Evolutionary conservation across 2,113 vertebrate species (phyloP).

Genomic region (Motacilla alba): DNA sequence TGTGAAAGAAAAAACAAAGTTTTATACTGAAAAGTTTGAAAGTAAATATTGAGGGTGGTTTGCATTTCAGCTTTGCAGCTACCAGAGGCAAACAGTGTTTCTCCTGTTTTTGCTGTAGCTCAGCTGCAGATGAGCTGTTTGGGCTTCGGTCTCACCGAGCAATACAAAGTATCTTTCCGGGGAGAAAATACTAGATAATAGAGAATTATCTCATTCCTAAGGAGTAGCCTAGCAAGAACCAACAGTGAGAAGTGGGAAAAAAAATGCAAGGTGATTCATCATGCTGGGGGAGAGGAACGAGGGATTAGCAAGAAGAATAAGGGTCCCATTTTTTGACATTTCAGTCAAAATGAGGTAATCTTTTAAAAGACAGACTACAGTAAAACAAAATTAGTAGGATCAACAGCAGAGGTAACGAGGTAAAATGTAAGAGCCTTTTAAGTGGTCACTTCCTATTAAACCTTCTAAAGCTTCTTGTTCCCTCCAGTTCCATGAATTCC

Average conservation of each 20-base stretch:
- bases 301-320: not conserved
- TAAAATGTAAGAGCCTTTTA: not conserved
- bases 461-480: not conserved
- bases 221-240: not conserved
- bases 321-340: not conserved
- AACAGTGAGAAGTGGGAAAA: not conserved
- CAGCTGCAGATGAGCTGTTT: not conserved
- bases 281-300: fast-evolving
- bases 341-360: not conserved
- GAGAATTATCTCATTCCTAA: not conserved
- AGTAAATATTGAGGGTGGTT: not conserved
- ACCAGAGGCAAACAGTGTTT: not conserved
- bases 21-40: not conserved
- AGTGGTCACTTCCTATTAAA: not conserved
- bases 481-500: not conserved
- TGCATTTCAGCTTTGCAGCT: not conserved
- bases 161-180: not conserved
- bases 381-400: not conserved
- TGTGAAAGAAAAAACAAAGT: not conserved
- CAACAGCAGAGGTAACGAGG: not conserved
- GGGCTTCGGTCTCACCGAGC: not conserved
- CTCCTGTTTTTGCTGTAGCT: not conserved
- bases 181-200: not conserved
- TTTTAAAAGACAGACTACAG: not conserved
- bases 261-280: not conserved